phyloP scores from a whole-genome alignment of 2,888 invertebrate species.

The Cerceris rybyensis region DNA sequence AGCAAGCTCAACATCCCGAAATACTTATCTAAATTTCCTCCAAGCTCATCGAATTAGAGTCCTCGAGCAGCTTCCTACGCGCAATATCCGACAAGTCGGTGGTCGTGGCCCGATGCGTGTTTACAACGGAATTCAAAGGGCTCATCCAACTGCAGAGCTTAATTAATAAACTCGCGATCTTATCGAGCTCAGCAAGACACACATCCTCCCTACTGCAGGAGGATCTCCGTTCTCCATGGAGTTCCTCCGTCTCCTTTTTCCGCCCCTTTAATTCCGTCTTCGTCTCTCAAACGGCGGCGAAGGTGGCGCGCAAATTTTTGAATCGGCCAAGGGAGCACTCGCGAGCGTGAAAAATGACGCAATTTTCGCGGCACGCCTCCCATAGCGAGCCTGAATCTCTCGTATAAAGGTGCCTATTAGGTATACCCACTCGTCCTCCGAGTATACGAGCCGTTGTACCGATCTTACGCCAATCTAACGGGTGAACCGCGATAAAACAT shows the following conservation, averaged over 20 bases:
- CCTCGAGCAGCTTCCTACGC: conserved; percentile 5
- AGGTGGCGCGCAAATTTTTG: conserved; percentile 59
- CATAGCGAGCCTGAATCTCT: conserved; percentile 70
- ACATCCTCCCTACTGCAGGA: conserved; percentile 43
- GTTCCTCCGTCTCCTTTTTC: conserved; percentile 8
- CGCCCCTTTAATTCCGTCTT: conserved; percentile 13
- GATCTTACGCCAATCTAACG: conserved; percentile 53
- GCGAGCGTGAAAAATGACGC: conserved; percentile 73
- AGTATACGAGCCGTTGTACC: conserved; percentile 41
- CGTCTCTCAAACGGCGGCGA: conserved; percentile 16
- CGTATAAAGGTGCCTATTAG: conserved; percentile 67
- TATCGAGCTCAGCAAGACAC: conserved; percentile 65
- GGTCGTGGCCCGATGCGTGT: conserved; percentile 46
- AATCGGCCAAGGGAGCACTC: conserved; percentile 49
- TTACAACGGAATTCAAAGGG: conserved; percentile 56
- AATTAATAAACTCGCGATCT: conserved; percentile 71
- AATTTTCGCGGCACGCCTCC: conserved; percentile 70
- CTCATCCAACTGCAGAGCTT: conserved; percentile 56
- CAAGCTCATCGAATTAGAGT: conserved; percentile 43
- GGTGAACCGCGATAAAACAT: conserved; percentile 32
- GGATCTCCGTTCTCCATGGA: conserved; percentile 9
- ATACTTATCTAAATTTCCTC: conserved; percentile 11
- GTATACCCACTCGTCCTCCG: conserved; percentile 48
- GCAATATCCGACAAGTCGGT: conserved; percentile 41
- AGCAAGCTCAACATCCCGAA: not conserved